Base-by-base conservation (phyloP, 1,140 invertebrate species). In the Thalassaphorura encarpata region DNA sequence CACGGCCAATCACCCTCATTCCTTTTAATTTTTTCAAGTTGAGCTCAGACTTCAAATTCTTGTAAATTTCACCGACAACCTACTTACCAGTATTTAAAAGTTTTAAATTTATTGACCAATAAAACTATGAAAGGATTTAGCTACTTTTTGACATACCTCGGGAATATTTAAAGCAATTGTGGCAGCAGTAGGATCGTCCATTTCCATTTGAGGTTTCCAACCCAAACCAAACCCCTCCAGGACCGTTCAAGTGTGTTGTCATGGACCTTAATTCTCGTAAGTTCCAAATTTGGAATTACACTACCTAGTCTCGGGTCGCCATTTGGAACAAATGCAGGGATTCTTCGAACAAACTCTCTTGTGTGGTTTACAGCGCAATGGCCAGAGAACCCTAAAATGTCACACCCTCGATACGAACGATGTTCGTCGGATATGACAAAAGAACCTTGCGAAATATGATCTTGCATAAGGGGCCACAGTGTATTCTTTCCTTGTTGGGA, bases 191-290 rank as follows among this genome's bases (percentile, higher is more conserved):
- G n/a, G n/a, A n/a, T n/a, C n/a, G n/a, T n/a, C n/a, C n/a, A n/a
- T n/a, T n/a, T n/a, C n/a, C n/a, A n/a, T n/a, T n/a, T n/a, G n/a
- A n/a, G n/a, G n/a, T n/a, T n/a, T n/a, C n/a, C n/a, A n/a, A n/a
- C n/a, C n/a, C n/a, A n/a, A n/a, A n/a, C n/a, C n/a, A 60, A n/a
- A 1, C 36, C 15, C 13, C 58, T 31, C 58, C 58, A 59, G 8
- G 24, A 15, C n/a, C 58, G 8, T 39, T 60, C 57, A 6, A 59
- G 6, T 2, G 31, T 54, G 27, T 54, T 59, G 13, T 43, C 50
- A 23, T 59, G 45, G 1, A 54, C 52, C 45, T 49, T 54, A 16
- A 51, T 36, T 29, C 21, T 3, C 13, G 8, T 24, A 23, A 28
- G 3, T 3, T 26, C 18, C 3, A 27, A 6, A 47, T 8, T 11